These are phyloP conservation scores for Anastrepha ludens DNA, from an alignment of 1,140 invertebrate species.

Conservation along the genomic window DNA sequence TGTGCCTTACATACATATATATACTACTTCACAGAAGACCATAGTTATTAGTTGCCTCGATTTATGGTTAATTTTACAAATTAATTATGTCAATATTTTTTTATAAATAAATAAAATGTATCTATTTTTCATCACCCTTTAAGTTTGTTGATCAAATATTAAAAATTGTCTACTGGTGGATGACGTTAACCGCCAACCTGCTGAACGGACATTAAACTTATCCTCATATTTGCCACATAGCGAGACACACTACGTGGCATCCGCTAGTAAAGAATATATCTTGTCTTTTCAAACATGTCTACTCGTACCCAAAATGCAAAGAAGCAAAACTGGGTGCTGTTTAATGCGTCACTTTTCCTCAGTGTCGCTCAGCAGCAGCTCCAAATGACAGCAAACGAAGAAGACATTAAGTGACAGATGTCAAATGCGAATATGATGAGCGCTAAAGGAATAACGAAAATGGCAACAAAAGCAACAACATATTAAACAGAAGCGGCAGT, in stretches of 20 bases:
- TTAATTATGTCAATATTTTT: no score
- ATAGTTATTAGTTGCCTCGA: no score
- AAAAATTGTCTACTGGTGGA: no score
- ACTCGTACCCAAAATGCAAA: no score
- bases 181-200: background rate
- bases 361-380: conserved; percentile 6
- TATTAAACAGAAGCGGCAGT: background rate
- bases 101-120: no score
- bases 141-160: no score
- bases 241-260: background rate
- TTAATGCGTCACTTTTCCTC: background rate
- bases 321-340: no score
- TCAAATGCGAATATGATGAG: conserved; percentile 48
- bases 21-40: no score
- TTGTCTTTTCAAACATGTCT: no score
- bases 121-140: no score
- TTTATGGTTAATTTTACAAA: no score
- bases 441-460: conserved; percentile 4
- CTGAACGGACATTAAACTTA: background rate
- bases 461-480: background rate
- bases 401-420: conserved; percentile 21
- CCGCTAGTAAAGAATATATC: background rate
- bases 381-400: conserved; percentile 18
- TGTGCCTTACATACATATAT: no score
- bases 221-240: background rate